Evolutionary conservation across 1,140 invertebrate species (phyloP).

Genomic region (Bombus sylvicola): DNA sequence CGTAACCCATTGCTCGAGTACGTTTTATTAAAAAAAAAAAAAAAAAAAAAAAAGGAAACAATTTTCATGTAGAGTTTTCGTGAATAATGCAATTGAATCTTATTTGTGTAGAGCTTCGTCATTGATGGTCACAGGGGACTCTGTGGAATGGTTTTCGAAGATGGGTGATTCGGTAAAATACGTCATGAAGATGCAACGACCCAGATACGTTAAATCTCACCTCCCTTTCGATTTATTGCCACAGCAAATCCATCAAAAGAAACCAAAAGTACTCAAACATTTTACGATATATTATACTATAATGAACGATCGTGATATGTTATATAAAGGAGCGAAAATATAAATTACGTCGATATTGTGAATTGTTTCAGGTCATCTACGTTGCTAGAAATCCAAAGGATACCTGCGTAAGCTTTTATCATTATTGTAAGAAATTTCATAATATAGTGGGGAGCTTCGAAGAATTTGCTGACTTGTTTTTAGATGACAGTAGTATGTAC

Average conservation of each 20-base stretch:
- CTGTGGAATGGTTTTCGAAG: constrained; percentile 78
- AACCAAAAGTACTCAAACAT: constrained; percentile 85
- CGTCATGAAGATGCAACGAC: constrained; percentile 86
- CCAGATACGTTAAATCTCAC: constrained; percentile 92
- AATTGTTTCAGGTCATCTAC: constrained; percentile 90
- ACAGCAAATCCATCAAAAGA: constrained; percentile 85
- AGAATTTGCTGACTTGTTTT: constrained; percentile 91
- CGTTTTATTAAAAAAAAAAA: constrained; percentile 51
- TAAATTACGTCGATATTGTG: not conserved
- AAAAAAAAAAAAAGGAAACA: not conserved
- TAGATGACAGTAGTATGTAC: constrained; percentile 85
- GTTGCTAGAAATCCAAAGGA: constrained; percentile 97
- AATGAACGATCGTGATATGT: not conserved
- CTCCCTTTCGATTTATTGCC: constrained; percentile 90
- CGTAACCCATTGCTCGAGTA: constrained; percentile 85
- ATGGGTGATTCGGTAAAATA: constrained; percentile 87
- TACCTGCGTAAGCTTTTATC: constrained; percentile 95
- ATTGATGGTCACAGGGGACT: constrained; percentile 80
- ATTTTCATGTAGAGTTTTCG: not conserved
- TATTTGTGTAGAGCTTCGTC: constrained; percentile 78
- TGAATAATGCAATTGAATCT: not conserved
- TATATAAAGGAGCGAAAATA: not conserved
- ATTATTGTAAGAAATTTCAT: constrained; percentile 90
- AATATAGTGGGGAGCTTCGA: constrained; percentile 88
- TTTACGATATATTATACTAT: not conserved